These are phyloP conservation scores for Chloroceryle amazona DNA, from an alignment of 2,797 vertebrate species.

Conservation along the genomic window DNA sequence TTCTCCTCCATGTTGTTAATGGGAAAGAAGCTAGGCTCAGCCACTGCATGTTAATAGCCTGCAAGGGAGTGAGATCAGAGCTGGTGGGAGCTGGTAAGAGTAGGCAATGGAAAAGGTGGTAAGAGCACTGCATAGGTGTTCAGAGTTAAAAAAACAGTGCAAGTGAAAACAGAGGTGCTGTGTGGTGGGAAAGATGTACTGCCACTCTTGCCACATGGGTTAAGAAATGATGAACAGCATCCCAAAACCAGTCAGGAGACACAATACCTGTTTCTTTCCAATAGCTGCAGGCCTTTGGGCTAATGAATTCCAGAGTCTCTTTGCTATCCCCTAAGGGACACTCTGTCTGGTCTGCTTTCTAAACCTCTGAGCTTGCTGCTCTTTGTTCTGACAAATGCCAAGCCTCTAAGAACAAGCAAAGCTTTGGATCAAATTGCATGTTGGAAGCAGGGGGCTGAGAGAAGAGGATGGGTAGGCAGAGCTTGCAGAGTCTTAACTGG, in stretches of 20 bases:
- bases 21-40: slow-evolving; percentile 16
- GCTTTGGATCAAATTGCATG: not conserved
- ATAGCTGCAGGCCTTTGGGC: slow-evolving; percentile 4
- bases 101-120: not conserved
- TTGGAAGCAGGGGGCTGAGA: not conserved
- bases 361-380: slow-evolving; percentile 5
- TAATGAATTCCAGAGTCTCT: slow-evolving; percentile 26
- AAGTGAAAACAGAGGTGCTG: not conserved
- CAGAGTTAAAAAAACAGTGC: not conserved
- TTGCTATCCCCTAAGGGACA: slow-evolving; percentile 2
- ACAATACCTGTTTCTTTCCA: not conserved
- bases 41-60: not conserved
- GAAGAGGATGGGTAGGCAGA: not conserved
- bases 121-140: not conserved
- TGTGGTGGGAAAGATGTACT: not conserved
- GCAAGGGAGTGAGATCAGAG: not conserved
- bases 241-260: not conserved
- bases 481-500: not conserved
- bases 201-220: not conserved
- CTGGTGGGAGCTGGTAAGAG: not conserved
- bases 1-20: slow-evolving; percentile 15
- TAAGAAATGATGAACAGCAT: not conserved
- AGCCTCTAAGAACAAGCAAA: slow-evolving; percentile 22
- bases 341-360: slow-evolving; percentile 21
- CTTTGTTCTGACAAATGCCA: slow-evolving; percentile 61